Evolutionary conservation across 1,140 invertebrate species (phyloP).

Genomic region (Scaptomyza pallida): DNA sequence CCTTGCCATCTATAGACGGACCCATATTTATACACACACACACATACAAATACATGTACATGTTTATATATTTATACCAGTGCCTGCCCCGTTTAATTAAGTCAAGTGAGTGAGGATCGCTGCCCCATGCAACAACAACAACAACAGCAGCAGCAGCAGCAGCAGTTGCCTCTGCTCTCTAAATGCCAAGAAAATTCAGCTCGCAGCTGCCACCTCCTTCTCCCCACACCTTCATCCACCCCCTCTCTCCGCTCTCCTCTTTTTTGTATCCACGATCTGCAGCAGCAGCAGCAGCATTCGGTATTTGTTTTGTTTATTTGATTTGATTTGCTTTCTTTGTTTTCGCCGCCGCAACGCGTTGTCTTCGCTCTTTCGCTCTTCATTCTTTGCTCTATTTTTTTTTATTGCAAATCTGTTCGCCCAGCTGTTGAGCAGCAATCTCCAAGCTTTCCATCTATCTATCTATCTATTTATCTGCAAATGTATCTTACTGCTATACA

Average conservation of each 20-base stretch:
- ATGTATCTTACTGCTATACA: slow-evolving; percentile 3
- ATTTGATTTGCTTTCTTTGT: slow-evolving; percentile 71
- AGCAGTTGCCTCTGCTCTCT: slow-evolving; percentile 50
- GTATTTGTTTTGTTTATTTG: slow-evolving; percentile 80
- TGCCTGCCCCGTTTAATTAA: slow-evolving; percentile 73
- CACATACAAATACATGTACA: slow-evolving; percentile 21
- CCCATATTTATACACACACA: slow-evolving; percentile 50
- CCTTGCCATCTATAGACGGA: slow-evolving; percentile 50
- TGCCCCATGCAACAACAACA: slow-evolving; percentile 44
- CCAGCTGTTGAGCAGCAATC: slow-evolving; percentile 59
- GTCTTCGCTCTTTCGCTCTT: slow-evolving; percentile 1
- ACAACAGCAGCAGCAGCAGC: too few species aligned
- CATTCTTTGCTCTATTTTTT: slow-evolving; percentile 43
- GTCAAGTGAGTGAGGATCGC: slow-evolving; percentile 77
- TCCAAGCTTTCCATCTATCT: slow-evolving; percentile 9
- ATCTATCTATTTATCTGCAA: not conserved
- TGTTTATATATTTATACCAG: slow-evolving; percentile 49
- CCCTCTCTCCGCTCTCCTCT: slow-evolving; percentile 1
- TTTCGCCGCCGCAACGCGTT: slow-evolving; percentile 52
- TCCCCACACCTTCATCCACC: not conserved
- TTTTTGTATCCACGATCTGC: slow-evolving; percentile 37
- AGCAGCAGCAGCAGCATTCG: slow-evolving; percentile 23
- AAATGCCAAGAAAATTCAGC: slow-evolving; percentile 72
- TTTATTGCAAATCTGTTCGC: slow-evolving; percentile 54
- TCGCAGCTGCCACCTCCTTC: slow-evolving; percentile 32